phyloP scores from a whole-genome alignment of 2,797 vertebrate species.

The Heteromormyrus szaboi region DNA sequence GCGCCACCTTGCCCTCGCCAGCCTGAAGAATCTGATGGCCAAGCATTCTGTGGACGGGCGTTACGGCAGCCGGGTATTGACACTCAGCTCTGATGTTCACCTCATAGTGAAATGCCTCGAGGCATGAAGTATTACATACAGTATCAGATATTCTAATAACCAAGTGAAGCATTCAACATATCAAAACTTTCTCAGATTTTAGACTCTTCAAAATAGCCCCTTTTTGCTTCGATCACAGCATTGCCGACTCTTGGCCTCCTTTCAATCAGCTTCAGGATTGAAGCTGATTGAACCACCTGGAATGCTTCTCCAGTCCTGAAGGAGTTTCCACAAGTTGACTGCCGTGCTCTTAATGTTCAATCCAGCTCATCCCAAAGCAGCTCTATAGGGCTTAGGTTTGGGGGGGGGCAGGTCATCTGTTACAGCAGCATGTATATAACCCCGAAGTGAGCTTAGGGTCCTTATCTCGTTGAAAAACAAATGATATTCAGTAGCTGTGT shows the following conservation, averaged over 20 bases:
- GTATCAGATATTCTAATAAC: background rate
- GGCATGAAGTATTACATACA: background rate
- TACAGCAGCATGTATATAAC: background rate
- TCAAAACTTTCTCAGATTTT: background rate
- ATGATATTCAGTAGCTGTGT: background rate
- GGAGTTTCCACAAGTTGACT: background rate
- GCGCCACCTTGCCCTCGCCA: constrained; percentile 85
- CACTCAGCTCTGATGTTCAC: background rate
- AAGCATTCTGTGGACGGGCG: constrained; percentile 94
- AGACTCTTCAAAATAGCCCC: background rate
- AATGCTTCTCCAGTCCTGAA: background rate
- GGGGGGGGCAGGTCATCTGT: background rate
- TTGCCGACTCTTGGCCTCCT: background rate
- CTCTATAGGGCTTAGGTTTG: background rate
- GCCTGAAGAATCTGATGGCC: constrained; percentile 94
- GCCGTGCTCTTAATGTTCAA: background rate
- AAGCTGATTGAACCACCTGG: no score
- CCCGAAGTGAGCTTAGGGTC: background rate
- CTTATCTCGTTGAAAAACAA: background rate
- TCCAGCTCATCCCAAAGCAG: background rate
- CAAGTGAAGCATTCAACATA: background rate
- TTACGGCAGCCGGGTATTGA: constrained; percentile 77
- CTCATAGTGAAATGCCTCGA: background rate
- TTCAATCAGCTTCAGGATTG: background rate
- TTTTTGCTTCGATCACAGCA: background rate